Evolutionary conservation across 2,797 vertebrate species (phyloP), one percentile per base, ranked within the genome.

Genomic region (Brotogeris chrysoptera): DNA sequence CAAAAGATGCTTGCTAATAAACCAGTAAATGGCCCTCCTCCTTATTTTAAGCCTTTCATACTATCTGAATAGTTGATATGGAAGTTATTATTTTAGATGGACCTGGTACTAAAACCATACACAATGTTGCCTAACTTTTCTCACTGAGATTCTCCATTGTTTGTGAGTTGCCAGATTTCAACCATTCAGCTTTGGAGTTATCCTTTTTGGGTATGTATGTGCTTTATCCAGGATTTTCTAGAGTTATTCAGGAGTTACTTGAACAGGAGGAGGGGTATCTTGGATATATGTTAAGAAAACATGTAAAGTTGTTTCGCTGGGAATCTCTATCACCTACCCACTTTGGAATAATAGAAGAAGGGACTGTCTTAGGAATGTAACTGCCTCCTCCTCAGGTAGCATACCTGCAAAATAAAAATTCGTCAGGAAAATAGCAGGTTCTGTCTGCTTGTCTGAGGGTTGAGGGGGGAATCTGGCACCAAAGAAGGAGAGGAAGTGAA

Each of bases 11-110:
- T 95, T 96, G 72, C 63, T 61, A 89, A 95, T 94, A 95, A 96
- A 92, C 46, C 77, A 88, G 68, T 91, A 96, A 95, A 90, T 88
- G 57, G 64, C 36, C 47, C 80, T 92, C 68, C 86, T 95, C 80
- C 82, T 94, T 94, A 46, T 95, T 95, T 96, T 96, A 95, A 81
- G 79, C 80, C 55, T 91, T 96, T 91, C 76, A 87, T 90, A 82
- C 53, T 28, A 4, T 27, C 6, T 19, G 16, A 61, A 36, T 13
- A 41, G 11, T 23, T 66, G 36, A 30, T 77, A 44, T 60, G 32
- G 70, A 82, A 80, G 30, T 23, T 59, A 3, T 46, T 47, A 20
- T 72, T 93, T 68, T 49, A 43, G 8, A 23, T 78, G 38, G 15
- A 36, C 34, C 34, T 24, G 18, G 39, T 73, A 44, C 19, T 13